These are phyloP conservation scores for Cerastis leucographa DNA, from an alignment of 2,888 invertebrate genomes.

Conservation along the genomic window DNA sequence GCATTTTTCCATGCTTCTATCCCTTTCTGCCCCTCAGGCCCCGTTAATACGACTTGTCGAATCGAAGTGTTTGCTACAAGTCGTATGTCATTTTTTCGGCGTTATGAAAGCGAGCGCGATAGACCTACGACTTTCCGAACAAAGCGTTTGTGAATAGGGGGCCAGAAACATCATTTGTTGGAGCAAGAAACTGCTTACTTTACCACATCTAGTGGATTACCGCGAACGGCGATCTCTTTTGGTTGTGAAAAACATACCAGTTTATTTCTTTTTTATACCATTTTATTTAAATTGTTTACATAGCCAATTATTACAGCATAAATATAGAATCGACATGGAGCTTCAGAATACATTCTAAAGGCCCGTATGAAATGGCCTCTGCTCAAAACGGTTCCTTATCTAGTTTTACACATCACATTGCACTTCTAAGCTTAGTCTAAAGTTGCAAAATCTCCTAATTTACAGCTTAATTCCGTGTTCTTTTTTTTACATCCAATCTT, in stretches of 20 bases:
- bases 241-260: background rate
- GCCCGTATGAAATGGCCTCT: slow-evolving; percentile 5
- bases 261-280: background rate
- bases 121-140: too few species aligned
- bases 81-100: too few species aligned
- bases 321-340: slow-evolving; percentile 12
- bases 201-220: background rate
- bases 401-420: background rate
- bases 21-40: too few species aligned
- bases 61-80: too few species aligned
- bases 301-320: slow-evolving; percentile 26
- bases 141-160: too few species aligned
- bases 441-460: background rate
- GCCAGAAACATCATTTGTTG: too few species aligned
- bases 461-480: background rate
- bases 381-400: background rate
- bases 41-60: too few species aligned
- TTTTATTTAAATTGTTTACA: slow-evolving; percentile 49
- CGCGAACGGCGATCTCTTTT: background rate
- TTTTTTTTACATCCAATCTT: background rate
- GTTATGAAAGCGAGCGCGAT: too few species aligned
- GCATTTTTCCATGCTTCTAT: too few species aligned
- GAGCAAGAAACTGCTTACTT: too few species aligned
- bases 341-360: slow-evolving; percentile 15
- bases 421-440: slow-evolving; percentile 22